Conservation (phyloP, 2,113 vertebrate genomes). For the Sebastes schlegelii region DNA sequence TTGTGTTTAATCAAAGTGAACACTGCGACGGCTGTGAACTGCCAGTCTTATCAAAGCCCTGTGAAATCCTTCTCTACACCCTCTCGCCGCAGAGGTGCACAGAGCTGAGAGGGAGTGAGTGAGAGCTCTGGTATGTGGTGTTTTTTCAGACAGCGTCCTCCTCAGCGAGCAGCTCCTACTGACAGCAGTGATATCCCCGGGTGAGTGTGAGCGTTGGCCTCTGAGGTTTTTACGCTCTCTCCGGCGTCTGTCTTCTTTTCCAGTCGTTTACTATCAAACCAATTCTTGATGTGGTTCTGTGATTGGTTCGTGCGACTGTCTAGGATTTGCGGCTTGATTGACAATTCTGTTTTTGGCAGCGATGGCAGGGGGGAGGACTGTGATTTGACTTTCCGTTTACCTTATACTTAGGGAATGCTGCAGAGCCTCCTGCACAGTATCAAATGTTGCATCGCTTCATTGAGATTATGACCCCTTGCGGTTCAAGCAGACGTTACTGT, state of each 20-base stretch:
- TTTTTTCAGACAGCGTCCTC: conserved; percentile 58
- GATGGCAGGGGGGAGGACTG: neutral
- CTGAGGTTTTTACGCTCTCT: conserved; percentile 8
- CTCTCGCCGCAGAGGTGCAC: conserved; percentile 46
- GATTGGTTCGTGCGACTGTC: conserved; percentile 39
- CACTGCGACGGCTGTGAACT: conserved; percentile 48
- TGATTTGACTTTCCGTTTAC: conserved; percentile 42
- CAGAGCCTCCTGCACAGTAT: conserved; percentile 4
- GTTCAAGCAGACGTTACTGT: neutral
- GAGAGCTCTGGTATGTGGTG: conserved; percentile 65
- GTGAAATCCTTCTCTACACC: conserved; percentile 54
- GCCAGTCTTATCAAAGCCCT: conserved; percentile 62
- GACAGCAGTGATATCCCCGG: conserved; percentile 52
- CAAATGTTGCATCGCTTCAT: neutral
- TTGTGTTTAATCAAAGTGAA: conserved; percentile 75
- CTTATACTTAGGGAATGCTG: conserved; percentile 28
- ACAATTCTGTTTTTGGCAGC: conserved; percentile 21
- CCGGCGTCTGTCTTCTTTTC: conserved; percentile 11
- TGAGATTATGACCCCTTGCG: neutral
- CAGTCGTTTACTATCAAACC: conserved; percentile 26
- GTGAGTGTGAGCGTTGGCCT: conserved; percentile 36
- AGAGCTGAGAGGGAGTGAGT: conserved; percentile 33
- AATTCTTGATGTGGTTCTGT: conserved; percentile 24
- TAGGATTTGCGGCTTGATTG: conserved; percentile 25
- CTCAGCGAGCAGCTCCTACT: conserved; percentile 32